Conservation (phyloP, 2,888 invertebrate genomes). For the Pardosa pseudoannulata region DNA sequence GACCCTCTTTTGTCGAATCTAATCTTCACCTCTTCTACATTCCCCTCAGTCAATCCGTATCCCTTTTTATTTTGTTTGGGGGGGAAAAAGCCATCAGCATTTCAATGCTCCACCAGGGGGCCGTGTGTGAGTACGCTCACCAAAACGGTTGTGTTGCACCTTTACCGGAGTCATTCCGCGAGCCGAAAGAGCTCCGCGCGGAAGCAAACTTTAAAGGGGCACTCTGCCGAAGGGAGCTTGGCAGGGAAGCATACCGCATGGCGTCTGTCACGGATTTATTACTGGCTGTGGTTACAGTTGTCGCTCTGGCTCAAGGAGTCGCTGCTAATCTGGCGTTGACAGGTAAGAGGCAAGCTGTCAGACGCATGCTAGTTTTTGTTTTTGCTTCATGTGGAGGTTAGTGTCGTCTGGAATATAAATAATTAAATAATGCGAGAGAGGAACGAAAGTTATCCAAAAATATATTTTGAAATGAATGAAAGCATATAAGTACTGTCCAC, state of each 20-base stretch:
- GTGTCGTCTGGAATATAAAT: too few relatives aligned
- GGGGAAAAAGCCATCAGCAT: neutral
- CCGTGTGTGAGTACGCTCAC: neutral
- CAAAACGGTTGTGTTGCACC: neutral
- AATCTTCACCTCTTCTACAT: neutral
- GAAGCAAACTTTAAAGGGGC: slow-evolving; percentile 6
- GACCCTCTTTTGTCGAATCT: neutral
- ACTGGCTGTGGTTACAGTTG: neutral
- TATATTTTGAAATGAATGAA: too few relatives aligned
- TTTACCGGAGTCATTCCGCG: neutral
- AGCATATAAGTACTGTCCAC: too few relatives aligned
- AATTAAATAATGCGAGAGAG: too few relatives aligned
- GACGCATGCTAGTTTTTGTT: too few relatives aligned
- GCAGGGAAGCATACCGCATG: slow-evolving; percentile 1
- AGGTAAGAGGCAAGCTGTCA: neutral
- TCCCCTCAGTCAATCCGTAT: neutral
- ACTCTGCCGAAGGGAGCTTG: neutral
- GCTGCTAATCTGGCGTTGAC: neutral
- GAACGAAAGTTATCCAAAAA: too few relatives aligned
- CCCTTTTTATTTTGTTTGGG: neutral
- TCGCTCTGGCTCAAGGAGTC: neutral
- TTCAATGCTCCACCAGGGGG: slow-evolving; percentile 12
- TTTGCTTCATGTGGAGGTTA: too few relatives aligned
- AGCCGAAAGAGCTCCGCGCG: neutral
- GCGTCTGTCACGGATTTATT: slow-evolving; percentile 8